Evolutionary conservation across 2,797 vertebrate genomes (phyloP).

Genomic region (Halcyon badia): DNA sequence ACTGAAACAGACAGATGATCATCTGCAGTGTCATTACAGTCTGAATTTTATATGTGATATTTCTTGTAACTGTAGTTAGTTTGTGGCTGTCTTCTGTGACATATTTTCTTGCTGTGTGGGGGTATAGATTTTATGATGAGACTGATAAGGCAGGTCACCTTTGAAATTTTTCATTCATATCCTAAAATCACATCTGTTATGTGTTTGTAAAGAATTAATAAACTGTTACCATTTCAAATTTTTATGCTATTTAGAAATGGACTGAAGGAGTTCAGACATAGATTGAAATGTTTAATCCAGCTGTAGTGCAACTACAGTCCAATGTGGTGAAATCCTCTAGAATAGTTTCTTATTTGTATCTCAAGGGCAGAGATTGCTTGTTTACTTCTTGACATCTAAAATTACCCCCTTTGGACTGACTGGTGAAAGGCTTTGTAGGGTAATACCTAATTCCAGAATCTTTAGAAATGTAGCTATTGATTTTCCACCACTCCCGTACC

Average conservation of each 20-base stretch:
- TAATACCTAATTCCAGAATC: background rate
- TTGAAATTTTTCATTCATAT: constrained; percentile 18
- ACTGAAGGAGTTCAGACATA: background rate
- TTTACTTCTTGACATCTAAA: background rate
- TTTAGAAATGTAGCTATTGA: background rate
- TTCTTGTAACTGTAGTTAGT: background rate
- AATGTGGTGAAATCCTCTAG: background rate
- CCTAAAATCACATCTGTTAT: constrained; percentile 28
- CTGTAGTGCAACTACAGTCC: background rate
- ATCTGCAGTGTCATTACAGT: background rate
- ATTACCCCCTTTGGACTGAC: background rate
- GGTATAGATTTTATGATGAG: constrained; percentile 47
- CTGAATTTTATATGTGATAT: background rate
- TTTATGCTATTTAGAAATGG: constrained; percentile 38
- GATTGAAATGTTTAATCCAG: constrained; percentile 40
- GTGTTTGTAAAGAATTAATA: constrained; percentile 64
- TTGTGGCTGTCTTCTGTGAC: constrained; percentile 10
- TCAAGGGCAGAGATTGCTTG: constrained; percentile 7
- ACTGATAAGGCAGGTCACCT: background rate
- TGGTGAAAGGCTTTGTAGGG: background rate
- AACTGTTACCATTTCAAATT: constrained; percentile 43
- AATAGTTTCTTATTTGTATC: background rate
- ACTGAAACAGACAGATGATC: background rate
- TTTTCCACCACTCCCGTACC: background rate
- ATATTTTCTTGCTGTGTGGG: constrained; percentile 34